These are phyloP conservation scores for Thamnophis elegans DNA, from an alignment of 2,797 vertebrate species.

Conservation along the genomic window DNA sequence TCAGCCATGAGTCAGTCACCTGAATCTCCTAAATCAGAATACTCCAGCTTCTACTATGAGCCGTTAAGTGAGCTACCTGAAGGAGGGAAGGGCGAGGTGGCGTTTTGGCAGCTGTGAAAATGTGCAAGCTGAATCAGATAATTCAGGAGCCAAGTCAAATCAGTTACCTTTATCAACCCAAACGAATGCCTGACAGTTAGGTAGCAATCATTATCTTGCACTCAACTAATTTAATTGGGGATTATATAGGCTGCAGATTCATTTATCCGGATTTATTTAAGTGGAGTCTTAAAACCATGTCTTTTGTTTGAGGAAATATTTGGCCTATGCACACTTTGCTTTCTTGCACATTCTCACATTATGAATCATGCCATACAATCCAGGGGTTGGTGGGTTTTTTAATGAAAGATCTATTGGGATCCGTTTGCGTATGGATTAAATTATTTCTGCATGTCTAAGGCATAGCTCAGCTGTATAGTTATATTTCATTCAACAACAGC, in stretches of 20 bases:
- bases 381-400: background rate
- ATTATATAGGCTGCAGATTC: background rate
- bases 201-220: background rate
- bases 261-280: background rate
- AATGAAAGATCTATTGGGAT: background rate
- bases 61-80: background rate
- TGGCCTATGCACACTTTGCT: background rate
- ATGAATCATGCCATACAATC: conserved; percentile 8
- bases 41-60: background rate
- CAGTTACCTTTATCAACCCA: background rate
- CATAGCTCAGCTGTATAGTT: background rate
- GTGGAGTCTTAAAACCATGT: background rate
- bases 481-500: background rate
- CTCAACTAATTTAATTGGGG: background rate
- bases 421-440: background rate
- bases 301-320: background rate
- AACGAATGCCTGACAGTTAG: background rate
- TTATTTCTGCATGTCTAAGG: background rate
- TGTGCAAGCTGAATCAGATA: background rate
- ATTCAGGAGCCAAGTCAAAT: background rate
- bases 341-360: background rate
- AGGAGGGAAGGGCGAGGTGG: background rate
- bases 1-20: background rate
- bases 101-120: background rate
- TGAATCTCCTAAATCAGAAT: background rate